phyloP scores from a whole-genome alignment of 2,797 vertebrate genomes.

The Sylvilagus floridanus region DNA sequence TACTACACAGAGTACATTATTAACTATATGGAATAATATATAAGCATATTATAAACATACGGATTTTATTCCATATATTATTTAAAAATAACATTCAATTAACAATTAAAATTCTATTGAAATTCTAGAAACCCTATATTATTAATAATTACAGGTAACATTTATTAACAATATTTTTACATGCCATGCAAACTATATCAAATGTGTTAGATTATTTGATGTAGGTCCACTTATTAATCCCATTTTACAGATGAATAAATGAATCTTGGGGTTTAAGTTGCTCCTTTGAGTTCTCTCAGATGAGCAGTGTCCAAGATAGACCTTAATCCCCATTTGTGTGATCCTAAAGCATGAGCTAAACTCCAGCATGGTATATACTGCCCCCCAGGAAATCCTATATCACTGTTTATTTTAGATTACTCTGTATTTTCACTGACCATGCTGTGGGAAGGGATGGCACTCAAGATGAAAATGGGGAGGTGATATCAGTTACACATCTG shows the following conservation, averaged over 20 bases:
- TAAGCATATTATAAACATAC: not conserved
- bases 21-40: too few species aligned
- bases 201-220: not conserved
- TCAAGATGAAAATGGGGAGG: not conserved
- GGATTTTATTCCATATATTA: not conserved
- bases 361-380: not conserved
- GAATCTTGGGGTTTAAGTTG: not conserved
- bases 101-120: constrained; percentile 16
- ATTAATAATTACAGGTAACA: constrained; percentile 14
- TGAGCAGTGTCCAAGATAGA: not conserved
- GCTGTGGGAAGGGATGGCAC: not conserved
- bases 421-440: not conserved
- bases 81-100: not conserved
- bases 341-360: not conserved
- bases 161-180: constrained; percentile 42
- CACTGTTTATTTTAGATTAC: not conserved
- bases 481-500: not conserved
- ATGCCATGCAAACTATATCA: not conserved
- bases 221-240: not conserved
- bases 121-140: not conserved
- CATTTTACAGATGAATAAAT: constrained; percentile 45
- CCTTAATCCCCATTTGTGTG: not conserved
- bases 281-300: not conserved
- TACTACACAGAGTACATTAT: too few species aligned
- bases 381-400: not conserved